phyloP scores from a whole-genome alignment of 2,888 invertebrate genomes.

The Mythimna loreyi region DNA sequence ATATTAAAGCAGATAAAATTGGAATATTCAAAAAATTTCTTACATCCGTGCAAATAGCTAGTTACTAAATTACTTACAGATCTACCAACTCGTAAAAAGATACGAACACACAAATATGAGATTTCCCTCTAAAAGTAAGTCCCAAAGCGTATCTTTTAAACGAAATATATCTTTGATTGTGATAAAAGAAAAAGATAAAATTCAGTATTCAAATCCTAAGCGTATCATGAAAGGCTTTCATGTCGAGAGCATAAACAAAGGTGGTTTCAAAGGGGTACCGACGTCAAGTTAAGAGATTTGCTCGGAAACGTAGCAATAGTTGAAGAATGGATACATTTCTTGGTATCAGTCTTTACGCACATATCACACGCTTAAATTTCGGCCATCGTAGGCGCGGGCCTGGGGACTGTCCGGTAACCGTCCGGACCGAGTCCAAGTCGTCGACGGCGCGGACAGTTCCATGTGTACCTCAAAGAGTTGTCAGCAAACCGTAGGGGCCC shows the following conservation, averaged over 20 bases:
- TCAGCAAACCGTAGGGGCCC: too few relatives aligned
- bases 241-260: slow-evolving; percentile 69
- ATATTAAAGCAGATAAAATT: too few relatives aligned
- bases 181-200: slow-evolving; percentile 65
- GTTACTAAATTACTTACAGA: slow-evolving; percentile 1
- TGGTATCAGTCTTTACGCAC: not conserved
- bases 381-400: too few relatives aligned
- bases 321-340: slow-evolving; percentile 1
- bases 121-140: slow-evolving; percentile 28
- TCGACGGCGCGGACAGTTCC: too few relatives aligned
- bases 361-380: not conserved
- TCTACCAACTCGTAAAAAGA: slow-evolving; percentile 18
- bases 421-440: too few relatives aligned
- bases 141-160: slow-evolving; percentile 49
- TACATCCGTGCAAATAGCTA: too few relatives aligned
- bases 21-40: too few relatives aligned
- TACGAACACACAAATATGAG: slow-evolving; percentile 12
- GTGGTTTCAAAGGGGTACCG: slow-evolving; percentile 62
- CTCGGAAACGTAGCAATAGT: not conserved
- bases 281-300: slow-evolving; percentile 46
- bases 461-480: too few relatives aligned
- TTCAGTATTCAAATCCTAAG: slow-evolving; percentile 67
- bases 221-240: slow-evolving; percentile 69
- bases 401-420: too few relatives aligned
- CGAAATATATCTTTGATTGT: slow-evolving; percentile 60